A percentile compares a stretch with the other conserved stretches of the same genome.
phyloP scores from a whole-genome alignment of 2,113 vertebrate species.

The Talpa occidentalis region DNA sequence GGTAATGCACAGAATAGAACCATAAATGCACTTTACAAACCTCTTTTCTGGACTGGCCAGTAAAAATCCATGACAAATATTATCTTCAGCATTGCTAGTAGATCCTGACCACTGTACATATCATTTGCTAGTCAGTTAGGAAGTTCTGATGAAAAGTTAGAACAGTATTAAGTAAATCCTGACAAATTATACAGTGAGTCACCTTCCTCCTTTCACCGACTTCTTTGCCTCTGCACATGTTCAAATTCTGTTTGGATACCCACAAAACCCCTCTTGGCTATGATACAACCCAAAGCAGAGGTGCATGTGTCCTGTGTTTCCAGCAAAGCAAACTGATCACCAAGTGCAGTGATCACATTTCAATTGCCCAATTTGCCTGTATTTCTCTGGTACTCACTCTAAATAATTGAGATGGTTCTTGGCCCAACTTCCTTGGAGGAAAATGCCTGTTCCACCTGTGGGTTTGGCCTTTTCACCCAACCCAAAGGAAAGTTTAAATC shows the following conservation, averaged over 20 bases:
- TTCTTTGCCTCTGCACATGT: neutral
- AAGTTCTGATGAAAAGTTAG: slow-evolving; percentile 35
- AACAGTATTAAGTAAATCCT: slow-evolving; percentile 12
- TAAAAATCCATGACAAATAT: neutral
- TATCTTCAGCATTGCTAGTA: neutral
- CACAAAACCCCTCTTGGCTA: neutral
- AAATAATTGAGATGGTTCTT: slow-evolving; percentile 13
- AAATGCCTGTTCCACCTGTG: slow-evolving; percentile 6
- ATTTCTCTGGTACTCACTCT: neutral
- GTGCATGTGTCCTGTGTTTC: neutral
- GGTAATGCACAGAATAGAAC: neutral
- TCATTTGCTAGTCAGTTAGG: neutral
- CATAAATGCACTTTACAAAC: neutral
- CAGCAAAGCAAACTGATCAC: neutral
- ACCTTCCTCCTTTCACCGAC: neutral
- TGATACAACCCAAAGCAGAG: neutral
- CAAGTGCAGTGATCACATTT: neutral
- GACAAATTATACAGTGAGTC: neutral
- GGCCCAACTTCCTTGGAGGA: neutral
- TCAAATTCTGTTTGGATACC: slow-evolving; percentile 42
- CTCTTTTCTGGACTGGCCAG: neutral
- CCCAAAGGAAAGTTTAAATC: slow-evolving; percentile 64
- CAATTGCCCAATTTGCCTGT: neutral
- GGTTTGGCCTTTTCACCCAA: slow-evolving; percentile 46
- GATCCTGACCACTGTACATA: neutral